Evolutionary conservation across 2,888 invertebrate genomes (phyloP), one percentile per base, ranked within the genome.

Genomic region (Sepioteuthis lessoniana): DNA sequence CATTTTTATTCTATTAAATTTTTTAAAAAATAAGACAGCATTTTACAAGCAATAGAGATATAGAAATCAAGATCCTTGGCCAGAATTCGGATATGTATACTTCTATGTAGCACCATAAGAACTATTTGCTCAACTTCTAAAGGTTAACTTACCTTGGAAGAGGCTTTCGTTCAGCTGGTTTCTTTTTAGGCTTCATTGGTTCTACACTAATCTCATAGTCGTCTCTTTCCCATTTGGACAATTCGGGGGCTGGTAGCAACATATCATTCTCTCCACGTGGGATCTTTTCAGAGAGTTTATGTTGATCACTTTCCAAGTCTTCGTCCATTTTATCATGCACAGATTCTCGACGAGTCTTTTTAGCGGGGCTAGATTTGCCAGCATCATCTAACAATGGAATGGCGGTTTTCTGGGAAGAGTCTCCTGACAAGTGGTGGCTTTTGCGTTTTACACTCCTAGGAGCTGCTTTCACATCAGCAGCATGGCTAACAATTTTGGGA

Each of bases 191-290:
- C 95, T 95, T 95, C 46, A 94, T 50, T 4, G 94, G 94, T 94
- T 95, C 94, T 16, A 95, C 95, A 42, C 90, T 94, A 25, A 95
- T 95, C 91, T 95, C 95, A 28, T 94, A 95, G 94, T 98, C 98
- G 91, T 98, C 98, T 55, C 98, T 98, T 97, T 99, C 99, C 99
- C 99, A 99, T 97, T 99, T 99, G 0, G 99, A 99, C 94, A 98
- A 97, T 96, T 98, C 98, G 0, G 99, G 98, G 94, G 96, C 96
- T 46, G 96, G 96, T 31, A 96, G 95, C 97, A 96, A 95, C 91
- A 95, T 94, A 93, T 95, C 96, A 94, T 94, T 95, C 38, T 95
- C 95, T n/a, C 94, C 95, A 46, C 95, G 95, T 25, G 92, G 91
- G 25, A 94, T 37, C 42, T 93, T 94, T 38, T 91, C n/a, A 35